Evolutionary conservation across 1,140 invertebrate species (phyloP).

Genomic region (Platorchestia sp.): DNA sequence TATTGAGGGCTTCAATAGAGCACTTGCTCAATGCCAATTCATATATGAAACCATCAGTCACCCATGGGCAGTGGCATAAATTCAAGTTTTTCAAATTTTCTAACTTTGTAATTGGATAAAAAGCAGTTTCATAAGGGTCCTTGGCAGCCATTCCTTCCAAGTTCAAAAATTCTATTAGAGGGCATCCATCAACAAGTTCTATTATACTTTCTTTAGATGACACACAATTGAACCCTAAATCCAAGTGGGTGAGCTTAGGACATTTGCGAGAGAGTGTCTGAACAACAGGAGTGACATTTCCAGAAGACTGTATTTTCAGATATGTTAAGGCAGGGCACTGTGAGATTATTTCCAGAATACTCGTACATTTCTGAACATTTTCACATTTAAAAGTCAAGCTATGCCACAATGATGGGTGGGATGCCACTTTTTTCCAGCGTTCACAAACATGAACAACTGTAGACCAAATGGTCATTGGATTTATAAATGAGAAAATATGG

Average conservation of each 20-base stretch:
- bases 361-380: not conserved
- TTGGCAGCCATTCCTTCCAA: not conserved
- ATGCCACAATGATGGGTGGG: conserved; percentile 25
- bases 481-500: conserved; percentile 4
- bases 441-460: not conserved
- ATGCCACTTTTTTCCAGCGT: not conserved
- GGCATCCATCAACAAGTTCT: not conserved
- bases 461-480: not conserved
- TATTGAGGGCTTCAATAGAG: not conserved
- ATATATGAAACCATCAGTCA: conserved; percentile 34
- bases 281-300: not conserved
- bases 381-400: not conserved
- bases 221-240: not conserved
- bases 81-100: conserved; percentile 17
- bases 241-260: conserved; percentile 19
- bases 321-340: not conserved
- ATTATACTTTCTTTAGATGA: not conserved
- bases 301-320: not conserved
- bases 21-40: not conserved
- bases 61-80: conserved; percentile 25
- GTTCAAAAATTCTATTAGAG: not conserved
- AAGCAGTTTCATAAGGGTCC: conserved; percentile 12
- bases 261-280: not conserved
- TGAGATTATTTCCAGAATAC: not conserved
- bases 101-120: not conserved